Evolutionary conservation across 2,113 vertebrate genomes (phyloP), one percentile per base, ranked within the genome.

Genomic region (Telmatochromis brachygnathus): DNA sequence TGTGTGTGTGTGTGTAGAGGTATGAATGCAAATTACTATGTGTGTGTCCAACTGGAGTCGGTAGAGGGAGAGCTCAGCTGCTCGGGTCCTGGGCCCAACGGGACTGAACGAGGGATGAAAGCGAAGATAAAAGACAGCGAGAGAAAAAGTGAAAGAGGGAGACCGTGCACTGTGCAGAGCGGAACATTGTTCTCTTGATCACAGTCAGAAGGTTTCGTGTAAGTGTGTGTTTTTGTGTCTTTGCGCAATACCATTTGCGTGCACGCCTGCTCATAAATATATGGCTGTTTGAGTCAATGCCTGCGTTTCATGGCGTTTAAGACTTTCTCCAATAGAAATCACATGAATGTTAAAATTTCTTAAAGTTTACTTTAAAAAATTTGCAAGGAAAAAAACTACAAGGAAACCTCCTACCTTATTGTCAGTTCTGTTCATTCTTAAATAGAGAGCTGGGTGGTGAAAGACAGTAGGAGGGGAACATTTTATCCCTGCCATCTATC

Each of bases 141-240:
- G 94, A 96, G 96, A 97, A 97, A 96, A 97, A 97, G 96, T 96
- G 93, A 95, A 90, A 96, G 96, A 97, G 93, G 96, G 97, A 97
- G 80, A 87, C 3, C 4, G 42, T 96, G 93, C 88, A 91, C 79
- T 96, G 96, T 93, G 94, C 94, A 94, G 96, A 96, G 96, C 95
- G 79, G 95, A 94, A 97, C 97, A 97, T 97, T 97, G 96, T 97
- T 96, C 96, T 96, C 94, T 96, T 96, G 96, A 97, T 97, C 96
- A 97, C 94, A 93, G 94, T 91, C 91, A 92, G 95, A 83, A 96
- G 95, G 96, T 86, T 95, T 92, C 19, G 33, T 56, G 28, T 45
- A 77, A 77, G 84, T 84, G 35, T 37, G 47, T 42, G 8, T 68
- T 87, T 21, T 8, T 30, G 12, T 17, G 12, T 21, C n/a, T 62